A percentile compares a stretch with the other conserved stretches of the same genome.
Evolutionary conservation across 2,888 invertebrate species (phyloP).

Genomic region (Seira sanloemensis): DNA sequence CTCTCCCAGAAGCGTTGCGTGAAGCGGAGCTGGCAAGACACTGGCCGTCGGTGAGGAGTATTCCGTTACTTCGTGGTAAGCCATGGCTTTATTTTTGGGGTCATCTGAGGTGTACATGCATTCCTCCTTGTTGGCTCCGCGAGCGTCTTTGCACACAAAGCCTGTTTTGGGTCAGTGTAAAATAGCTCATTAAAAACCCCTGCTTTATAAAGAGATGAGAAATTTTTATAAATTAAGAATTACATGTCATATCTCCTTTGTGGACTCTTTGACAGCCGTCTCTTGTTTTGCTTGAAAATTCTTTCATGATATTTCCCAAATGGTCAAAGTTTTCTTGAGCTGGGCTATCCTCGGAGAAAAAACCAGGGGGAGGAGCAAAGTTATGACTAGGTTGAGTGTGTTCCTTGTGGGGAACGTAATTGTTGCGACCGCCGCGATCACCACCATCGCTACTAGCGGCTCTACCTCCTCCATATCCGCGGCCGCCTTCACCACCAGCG

Average conservation of each 20-base stretch:
- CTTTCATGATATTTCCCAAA: constrained; percentile 84
- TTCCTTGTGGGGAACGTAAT: constrained; percentile 60
- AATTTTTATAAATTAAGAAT: too few species aligned
- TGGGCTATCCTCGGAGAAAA: constrained; percentile 40
- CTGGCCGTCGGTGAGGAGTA: constrained; percentile 74
- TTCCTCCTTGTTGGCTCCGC: constrained; percentile 85
- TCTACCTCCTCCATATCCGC: not conserved
- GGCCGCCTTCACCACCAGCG: not conserved
- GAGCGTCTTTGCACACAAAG: constrained; percentile 83
- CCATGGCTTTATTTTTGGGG: constrained; percentile 81
- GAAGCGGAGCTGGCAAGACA: constrained; percentile 53
- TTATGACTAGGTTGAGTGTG: constrained; percentile 67
- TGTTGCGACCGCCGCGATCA: constrained; percentile 13
- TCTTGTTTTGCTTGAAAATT: constrained; percentile 82
- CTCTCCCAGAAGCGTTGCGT: constrained; percentile 23
- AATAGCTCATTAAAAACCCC: too few species aligned
- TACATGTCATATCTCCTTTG: constrained; percentile 85
- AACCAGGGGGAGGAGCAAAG: constrained; percentile 68
- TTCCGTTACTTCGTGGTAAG: constrained; percentile 83
- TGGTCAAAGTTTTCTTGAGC: constrained; percentile 75
- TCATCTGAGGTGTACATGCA: constrained; percentile 86
- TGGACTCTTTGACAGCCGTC: constrained; percentile 82
- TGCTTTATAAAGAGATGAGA: too few species aligned
- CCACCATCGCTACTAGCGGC: constrained; percentile 2
- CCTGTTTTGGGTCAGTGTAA: too few species aligned